phyloP scores from a whole-genome alignment of 2,888 invertebrate species.

The Melanchra persicariae region DNA sequence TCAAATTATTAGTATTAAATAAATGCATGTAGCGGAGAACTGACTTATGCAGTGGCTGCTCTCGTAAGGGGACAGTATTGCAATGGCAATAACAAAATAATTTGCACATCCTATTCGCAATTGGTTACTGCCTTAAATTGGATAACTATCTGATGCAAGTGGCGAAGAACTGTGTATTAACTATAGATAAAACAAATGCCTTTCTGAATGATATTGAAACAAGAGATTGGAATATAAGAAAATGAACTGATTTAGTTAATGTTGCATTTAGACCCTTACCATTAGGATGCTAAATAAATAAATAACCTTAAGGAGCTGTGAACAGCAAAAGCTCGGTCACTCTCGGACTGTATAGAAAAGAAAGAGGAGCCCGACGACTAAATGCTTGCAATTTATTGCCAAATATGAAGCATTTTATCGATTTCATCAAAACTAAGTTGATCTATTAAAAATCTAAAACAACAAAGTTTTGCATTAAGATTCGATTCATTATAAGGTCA shows the following conservation, averaged over 20 bases:
- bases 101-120: slow-evolving; percentile 42
- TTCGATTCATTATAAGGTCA: too few species aligned
- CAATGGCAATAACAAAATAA: slow-evolving; percentile 36
- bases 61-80: slow-evolving; percentile 2
- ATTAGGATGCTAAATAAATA: neutral
- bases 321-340: too few species aligned
- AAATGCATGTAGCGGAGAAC: neutral
- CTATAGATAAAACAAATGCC: slow-evolving; percentile 4
- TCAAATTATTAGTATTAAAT: slow-evolving; percentile 1
- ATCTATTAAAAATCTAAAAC: too few species aligned
- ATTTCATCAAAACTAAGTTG: too few species aligned
- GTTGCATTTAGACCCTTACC: neutral
- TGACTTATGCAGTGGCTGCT: neutral
- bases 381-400: too few species aligned
- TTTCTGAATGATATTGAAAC: neutral
- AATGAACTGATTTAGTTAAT: neutral
- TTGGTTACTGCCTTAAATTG: slow-evolving; percentile 42
- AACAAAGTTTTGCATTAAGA: too few species aligned
- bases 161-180: neutral
- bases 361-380: too few species aligned
- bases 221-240: neutral
- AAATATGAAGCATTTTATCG: too few species aligned
- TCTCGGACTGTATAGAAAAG: too few species aligned
- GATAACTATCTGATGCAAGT: slow-evolving; percentile 37
- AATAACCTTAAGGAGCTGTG: too few species aligned